Percentiles rank a stretch among this genome's conserved stretches.
phyloP scores from a whole-genome alignment of 2,888 invertebrate genomes.

The Platycnemis pennipes region DNA sequence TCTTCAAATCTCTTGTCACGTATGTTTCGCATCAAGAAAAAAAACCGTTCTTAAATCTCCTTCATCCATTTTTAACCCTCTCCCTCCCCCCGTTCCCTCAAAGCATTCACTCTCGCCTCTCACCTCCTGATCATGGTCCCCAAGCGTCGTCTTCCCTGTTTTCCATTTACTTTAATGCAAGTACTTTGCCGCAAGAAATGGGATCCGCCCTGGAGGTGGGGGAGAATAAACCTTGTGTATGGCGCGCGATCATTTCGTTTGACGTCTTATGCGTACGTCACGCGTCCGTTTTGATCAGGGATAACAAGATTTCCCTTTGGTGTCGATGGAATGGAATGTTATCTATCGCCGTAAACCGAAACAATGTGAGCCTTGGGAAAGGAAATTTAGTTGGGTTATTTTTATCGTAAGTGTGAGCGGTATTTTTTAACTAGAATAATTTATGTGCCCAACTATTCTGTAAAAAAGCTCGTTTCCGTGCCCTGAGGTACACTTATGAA shows the following conservation, averaged over 20 bases:
- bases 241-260: background rate
- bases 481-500: too few relatives aligned
- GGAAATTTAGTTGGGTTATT: background rate
- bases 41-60: constrained; percentile 9
- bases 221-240: background rate
- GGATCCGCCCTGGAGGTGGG: background rate
- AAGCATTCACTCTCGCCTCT: background rate
- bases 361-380: background rate
- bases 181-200: constrained; percentile 22
- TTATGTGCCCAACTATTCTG: too few relatives aligned
- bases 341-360: background rate
- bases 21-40: background rate
- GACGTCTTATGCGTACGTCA: background rate
- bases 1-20: background rate
- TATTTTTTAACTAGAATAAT: too few relatives aligned
- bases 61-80: constrained; percentile 33
- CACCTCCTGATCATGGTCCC: constrained; percentile 17
- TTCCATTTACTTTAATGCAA: constrained; percentile 50
- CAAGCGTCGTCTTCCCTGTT: background rate
- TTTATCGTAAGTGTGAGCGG: too few relatives aligned
- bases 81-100: background rate
- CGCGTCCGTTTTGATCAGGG: background rate
- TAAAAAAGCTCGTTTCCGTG: too few relatives aligned
- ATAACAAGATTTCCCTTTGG: constrained; percentile 21
- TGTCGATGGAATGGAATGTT: background rate